Conservation (phyloP, 35 echinoderm and acorn worm genomes). For the Heliocidaris erythrogramma region DNA sequence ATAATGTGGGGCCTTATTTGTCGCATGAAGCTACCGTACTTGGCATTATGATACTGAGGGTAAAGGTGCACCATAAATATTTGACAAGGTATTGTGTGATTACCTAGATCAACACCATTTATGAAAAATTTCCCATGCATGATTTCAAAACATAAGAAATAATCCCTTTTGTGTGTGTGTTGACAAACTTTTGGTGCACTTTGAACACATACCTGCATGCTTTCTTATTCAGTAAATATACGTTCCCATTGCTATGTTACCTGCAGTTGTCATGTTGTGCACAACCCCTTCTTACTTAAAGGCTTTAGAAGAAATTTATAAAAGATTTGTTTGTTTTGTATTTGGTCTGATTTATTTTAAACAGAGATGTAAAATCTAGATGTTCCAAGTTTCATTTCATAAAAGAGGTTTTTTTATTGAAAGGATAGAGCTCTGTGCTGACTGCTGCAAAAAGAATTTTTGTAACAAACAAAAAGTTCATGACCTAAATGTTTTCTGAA, state of each 20-base stretch:
- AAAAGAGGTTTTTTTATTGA: neutral
- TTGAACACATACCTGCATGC: neutral
- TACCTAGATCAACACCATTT: neutral
- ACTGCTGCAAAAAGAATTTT: neutral
- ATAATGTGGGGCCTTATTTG: neutral
- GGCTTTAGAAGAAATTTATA: neutral
- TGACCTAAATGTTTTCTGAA: neutral
- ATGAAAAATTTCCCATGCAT: constrained; percentile 3
- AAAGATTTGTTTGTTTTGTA: neutral
- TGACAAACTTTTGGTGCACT: neutral
- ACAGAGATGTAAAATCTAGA: neutral
- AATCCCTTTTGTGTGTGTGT: too few relatives aligned
- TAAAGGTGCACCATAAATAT: neutral
- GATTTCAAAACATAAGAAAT: neutral
- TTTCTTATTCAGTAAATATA: neutral
- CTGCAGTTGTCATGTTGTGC: neutral
- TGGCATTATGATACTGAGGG: neutral
- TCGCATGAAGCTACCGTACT: neutral
- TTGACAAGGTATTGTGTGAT: neutral
- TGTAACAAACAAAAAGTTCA: neutral
- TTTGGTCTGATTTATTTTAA: neutral
- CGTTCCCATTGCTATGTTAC: neutral
- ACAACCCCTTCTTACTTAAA: neutral
- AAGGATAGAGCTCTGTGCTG: neutral
- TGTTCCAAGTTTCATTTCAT: neutral